Evolutionary conservation across 2,888 invertebrate species (phyloP), one percentile per base, ranked within the genome.

Genomic region (Melieria crassipennis): DNA sequence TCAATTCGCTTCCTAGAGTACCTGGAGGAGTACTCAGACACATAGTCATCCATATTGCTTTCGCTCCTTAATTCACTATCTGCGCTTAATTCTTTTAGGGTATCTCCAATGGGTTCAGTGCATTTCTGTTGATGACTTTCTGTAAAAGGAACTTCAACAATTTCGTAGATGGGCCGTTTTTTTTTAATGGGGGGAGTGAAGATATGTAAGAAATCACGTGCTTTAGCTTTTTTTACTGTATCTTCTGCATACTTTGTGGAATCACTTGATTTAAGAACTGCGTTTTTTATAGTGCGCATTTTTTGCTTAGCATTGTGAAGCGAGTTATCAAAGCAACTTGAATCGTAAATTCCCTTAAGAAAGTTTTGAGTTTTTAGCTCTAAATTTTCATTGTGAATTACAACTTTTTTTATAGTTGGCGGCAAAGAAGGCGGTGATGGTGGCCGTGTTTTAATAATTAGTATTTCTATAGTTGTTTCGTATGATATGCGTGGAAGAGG

Each of bases 11-110:
- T 86, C 85, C 90, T 89, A 50, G 90, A 90, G 84, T 90, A 89
- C 87, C 89, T 89, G 75, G 87, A 86, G 82, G 89, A 91, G 80
- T 91, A 89, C 79, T 87, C 87, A 78, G 91, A 89, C 75, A 79
- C 81, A 73, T 83, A 80, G 76, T 84, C 85, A 80, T 84, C 85
- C 85, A 84, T 84, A 75, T 76, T 82, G 76, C 82, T 83, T 75
- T 80, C 81, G 74, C 79, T 84, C 75, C 84, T 80, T 73, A 79
- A 80, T 77, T 82, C 83, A 70, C 80, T 73, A 75, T 81, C 82
- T 75, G 81, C 81, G 80, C 81, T 81, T 77, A 81, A 75, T 76
- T 84, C 84, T 78, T 80, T 80, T 79, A 80, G 82, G 78, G 86
- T 82, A 75, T 80, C 82, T 75, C 81, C 82, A 83, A 80, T 78